Percentiles rank a stretch among this genome's conserved stretches.
These are phyloP conservation scores for Alethe diademata DNA, from an alignment of 2,113 vertebrate species.

Conservation along the genomic window DNA sequence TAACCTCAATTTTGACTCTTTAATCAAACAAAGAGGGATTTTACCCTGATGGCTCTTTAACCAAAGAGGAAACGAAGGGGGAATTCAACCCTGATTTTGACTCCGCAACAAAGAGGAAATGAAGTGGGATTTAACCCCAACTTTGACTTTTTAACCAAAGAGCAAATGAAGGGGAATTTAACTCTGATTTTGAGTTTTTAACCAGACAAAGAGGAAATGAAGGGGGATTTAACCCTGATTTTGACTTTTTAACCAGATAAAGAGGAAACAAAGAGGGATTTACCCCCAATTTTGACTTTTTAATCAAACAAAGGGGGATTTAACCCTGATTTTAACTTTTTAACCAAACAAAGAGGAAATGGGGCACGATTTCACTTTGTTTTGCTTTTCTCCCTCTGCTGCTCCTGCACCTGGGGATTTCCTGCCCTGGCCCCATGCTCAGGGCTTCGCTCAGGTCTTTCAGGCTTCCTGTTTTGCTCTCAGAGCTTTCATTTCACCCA, in stretches of 20 bases:
- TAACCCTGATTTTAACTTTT: neutral
- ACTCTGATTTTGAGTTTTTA: neutral
- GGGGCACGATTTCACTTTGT: rapidly evolving
- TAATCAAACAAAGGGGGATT: neutral
- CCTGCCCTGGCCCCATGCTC: neutral
- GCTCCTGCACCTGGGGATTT: neutral
- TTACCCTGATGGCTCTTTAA: too few relatives aligned
- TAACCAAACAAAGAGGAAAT: neutral
- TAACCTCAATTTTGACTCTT: neutral
- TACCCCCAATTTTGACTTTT: neutral
- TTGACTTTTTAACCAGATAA: neutral
- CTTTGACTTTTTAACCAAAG: neutral
- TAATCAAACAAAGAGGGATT: neutral
- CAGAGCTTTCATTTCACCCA: neutral
- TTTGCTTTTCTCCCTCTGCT: neutral
- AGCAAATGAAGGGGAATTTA: too few relatives aligned
- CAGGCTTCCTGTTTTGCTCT: conserved; percentile 42
- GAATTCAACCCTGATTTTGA: neutral
- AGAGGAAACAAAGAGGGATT: too few relatives aligned
- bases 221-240: neutral
- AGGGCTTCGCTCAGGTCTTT: neutral
- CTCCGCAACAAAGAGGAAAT: neutral
- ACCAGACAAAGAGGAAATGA: neutral
- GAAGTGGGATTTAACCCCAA: rapidly evolving
- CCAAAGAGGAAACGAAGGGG: neutral